Conservation (phyloP, 2,888 invertebrate genomes). For the Willowsia nigromaculata region DNA sequence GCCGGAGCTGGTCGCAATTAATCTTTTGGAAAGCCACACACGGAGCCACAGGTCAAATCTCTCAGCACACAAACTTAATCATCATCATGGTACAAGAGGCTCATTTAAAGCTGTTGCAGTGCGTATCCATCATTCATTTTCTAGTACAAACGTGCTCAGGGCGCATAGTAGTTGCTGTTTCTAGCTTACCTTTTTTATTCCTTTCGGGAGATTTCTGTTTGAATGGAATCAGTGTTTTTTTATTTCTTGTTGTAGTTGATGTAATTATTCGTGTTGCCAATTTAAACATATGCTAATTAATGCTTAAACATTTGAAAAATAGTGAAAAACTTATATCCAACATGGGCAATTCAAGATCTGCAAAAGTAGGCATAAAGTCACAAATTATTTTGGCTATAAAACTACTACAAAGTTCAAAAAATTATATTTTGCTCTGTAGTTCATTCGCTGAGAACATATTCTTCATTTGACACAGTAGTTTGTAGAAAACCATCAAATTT, state of each 20-base stretch:
- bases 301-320: background rate
- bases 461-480: background rate
- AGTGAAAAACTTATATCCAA: too few relatives aligned
- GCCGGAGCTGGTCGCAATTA: constrained; percentile 72
- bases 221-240: background rate
- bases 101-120: constrained; percentile 70
- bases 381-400: too few relatives aligned
- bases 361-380: too few relatives aligned
- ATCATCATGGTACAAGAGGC: constrained; percentile 70
- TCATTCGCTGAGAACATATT: background rate
- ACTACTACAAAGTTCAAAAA: too few relatives aligned
- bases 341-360: too few relatives aligned
- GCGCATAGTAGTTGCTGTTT: constrained; percentile 1
- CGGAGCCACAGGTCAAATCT: constrained; percentile 72
- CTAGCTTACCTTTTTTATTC: background rate
- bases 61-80: constrained; percentile 71
- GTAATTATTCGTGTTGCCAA: background rate
- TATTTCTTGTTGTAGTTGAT: too few relatives aligned
- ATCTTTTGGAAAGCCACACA: constrained; percentile 72
- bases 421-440: too few relatives aligned
- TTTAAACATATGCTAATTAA: background rate
- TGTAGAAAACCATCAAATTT: background rate
- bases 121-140: constrained; percentile 66
- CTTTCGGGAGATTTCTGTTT: background rate
- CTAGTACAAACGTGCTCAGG: constrained; percentile 31